Percentiles rank a stretch among this genome's conserved stretches.
phyloP scores from a whole-genome alignment of 2,888 invertebrate species.

The Cephonodes hylas region DNA sequence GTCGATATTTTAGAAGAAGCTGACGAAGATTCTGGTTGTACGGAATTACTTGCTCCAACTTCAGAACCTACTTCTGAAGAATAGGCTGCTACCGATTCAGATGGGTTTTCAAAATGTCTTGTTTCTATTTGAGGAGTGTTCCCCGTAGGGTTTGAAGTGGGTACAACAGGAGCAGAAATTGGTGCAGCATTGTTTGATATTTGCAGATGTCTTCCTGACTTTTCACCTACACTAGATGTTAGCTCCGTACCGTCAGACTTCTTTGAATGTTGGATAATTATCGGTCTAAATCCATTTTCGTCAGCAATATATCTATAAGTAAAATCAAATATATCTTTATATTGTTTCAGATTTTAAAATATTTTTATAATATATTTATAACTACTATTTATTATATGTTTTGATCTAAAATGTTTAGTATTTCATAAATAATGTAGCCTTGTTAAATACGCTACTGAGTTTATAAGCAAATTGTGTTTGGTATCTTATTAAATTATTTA shows the following conservation, averaged over 20 bases:
- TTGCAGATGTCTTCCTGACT: constrained; percentile 47
- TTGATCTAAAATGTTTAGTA: too few relatives aligned
- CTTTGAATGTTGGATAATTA: constrained; percentile 29
- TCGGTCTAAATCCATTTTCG: constrained; percentile 86
- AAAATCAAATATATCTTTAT: background rate
- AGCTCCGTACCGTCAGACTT: constrained; percentile 9
- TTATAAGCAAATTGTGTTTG: too few relatives aligned
- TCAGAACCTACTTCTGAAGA: too few relatives aligned
- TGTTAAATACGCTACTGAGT: too few relatives aligned
- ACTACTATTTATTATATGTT: too few relatives aligned
- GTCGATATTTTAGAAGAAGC: background rate
- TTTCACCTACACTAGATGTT: constrained; percentile 22
- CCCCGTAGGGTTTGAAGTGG: too few relatives aligned
- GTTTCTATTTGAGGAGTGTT: constrained; percentile 11
- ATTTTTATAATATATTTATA: too few relatives aligned
- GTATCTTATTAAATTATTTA: too few relatives aligned
- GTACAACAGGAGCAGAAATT: too few relatives aligned
- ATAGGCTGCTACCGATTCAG: background rate
- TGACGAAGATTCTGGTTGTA: background rate
- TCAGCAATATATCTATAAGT: constrained; percentile 84
- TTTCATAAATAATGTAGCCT: too few relatives aligned
- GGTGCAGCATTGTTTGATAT: constrained; percentile 30
- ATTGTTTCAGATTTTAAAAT: too few relatives aligned
- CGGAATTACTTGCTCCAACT: constrained; percentile 11
- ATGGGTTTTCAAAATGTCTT: background rate